Conservation (phyloP, 1,140 invertebrate genomes). For the Euwallacea similis region DNA sequence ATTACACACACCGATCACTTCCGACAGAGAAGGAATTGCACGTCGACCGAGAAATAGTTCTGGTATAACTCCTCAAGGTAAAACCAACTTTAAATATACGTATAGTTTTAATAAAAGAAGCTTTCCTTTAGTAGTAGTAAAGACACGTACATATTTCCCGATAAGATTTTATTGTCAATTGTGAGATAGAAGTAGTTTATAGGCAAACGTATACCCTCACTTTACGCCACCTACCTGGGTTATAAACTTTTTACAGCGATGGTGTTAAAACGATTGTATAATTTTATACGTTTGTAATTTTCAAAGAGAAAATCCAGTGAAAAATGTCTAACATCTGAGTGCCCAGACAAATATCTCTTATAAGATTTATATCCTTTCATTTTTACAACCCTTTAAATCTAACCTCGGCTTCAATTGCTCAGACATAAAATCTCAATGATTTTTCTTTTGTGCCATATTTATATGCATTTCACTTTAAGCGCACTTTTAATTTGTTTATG, state of each 20-base stretch:
- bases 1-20: too few species aligned
- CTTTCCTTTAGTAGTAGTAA: conserved; percentile 13
- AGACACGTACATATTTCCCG: conserved; percentile 13
- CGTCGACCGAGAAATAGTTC: background rate
- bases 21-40: too few species aligned
- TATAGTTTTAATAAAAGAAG: conserved; percentile 9
- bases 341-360: conserved; percentile 13
- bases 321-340: conserved; percentile 4
- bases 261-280: conserved; percentile 24
- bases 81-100: too few species aligned
- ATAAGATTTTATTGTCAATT: conserved; percentile 29
- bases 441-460: background rate
- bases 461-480: background rate
- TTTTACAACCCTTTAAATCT: conserved; percentile 13
- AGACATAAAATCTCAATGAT: background rate
- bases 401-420: background rate
- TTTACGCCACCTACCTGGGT: conserved; percentile 17
- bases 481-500: too few species aligned
- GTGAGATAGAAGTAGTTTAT: conserved; percentile 21
- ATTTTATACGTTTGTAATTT: conserved; percentile 27
- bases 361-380: conserved; percentile 18
- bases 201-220: conserved; percentile 16
- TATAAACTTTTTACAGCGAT: conserved; percentile 20
- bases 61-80: background rate
- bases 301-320: conserved; percentile 3